A percentile compares a stretch with the other conserved stretches of the same genome.
Conservation (phyloP, 2,113 vertebrate genomes). For the Propithecus coquereli region DNA sequence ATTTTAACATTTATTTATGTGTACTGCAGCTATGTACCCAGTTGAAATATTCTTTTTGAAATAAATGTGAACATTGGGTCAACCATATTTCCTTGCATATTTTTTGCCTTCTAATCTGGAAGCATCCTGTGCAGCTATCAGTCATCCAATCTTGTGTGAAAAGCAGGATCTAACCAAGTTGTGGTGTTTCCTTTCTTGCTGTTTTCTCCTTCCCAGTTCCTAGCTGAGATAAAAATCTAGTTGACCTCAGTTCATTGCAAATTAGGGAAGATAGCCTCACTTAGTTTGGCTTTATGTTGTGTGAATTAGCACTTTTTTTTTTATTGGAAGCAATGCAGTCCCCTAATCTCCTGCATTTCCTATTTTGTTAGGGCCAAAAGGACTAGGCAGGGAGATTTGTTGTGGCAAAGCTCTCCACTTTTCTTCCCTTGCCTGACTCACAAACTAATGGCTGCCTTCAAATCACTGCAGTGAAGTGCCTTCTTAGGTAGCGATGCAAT, state of each 20-base stretch:
- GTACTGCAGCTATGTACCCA: background rate
- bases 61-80: background rate
- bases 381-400: background rate
- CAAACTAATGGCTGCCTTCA: slow-evolving; percentile 26
- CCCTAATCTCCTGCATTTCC: slow-evolving; percentile 44
- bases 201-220: slow-evolving; percentile 78
- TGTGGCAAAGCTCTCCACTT: slow-evolving; percentile 30
- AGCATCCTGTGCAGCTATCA: slow-evolving; percentile 63
- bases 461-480: slow-evolving; percentile 12
- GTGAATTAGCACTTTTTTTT: slow-evolving; percentile 70
- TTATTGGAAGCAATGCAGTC: slow-evolving; percentile 25
- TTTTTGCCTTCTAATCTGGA: slow-evolving; percentile 73
- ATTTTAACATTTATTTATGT: background rate
- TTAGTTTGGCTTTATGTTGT: slow-evolving; percentile 44
- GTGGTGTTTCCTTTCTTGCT: slow-evolving; percentile 77
- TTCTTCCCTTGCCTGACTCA: slow-evolving; percentile 46
- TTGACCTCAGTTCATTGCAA: slow-evolving; percentile 77
- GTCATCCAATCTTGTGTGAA: slow-evolving; percentile 73
- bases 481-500: background rate
- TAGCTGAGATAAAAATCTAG: slow-evolving; percentile 79
- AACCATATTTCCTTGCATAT: slow-evolving; percentile 56
- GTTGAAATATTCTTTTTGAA: slow-evolving; percentile 46
- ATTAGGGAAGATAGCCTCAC: slow-evolving; percentile 51
- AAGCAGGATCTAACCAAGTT: slow-evolving; percentile 78
- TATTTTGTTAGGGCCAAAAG: slow-evolving; percentile 50